These are phyloP conservation scores for Watsonalla cultraria DNA, from an alignment of 2,888 invertebrate species.

Conservation along the genomic window DNA sequence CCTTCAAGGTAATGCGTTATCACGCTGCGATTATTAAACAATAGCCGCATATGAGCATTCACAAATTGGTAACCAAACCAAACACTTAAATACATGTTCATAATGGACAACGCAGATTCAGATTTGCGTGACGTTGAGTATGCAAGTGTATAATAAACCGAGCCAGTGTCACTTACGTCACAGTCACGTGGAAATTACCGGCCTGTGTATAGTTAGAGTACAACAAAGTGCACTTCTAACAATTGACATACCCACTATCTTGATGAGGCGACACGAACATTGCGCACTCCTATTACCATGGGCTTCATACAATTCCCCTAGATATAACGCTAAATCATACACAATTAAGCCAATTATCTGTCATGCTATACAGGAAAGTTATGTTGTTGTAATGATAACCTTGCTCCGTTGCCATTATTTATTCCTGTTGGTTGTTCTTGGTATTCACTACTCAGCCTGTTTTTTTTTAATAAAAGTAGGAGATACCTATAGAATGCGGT, in stretches of 20 bases:
- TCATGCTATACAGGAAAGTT: not conserved
- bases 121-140: not conserved
- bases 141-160: not conserved
- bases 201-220: conserved; percentile 31
- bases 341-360: not conserved
- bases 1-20: too few species aligned
- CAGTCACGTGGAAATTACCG: conserved; percentile 30
- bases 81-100: not conserved
- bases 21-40: too few species aligned
- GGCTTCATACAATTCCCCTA: not conserved
- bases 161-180: conserved; percentile 5
- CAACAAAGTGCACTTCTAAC: conserved; percentile 58
- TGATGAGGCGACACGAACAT: conserved; percentile 47
- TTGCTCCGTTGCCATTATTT: not conserved
- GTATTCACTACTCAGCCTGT: not conserved
- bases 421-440: not conserved
- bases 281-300: conserved; percentile 14
- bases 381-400: not conserved
- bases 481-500: too few species aligned
- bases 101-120: not conserved
- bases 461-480: too few species aligned
- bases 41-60: not conserved
- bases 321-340: not conserved
- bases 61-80: not conserved
- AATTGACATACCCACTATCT: conserved; percentile 47